phyloP scores from a whole-genome alignment of 2,113 vertebrate species.

The Oreochromis spilurus region DNA sequence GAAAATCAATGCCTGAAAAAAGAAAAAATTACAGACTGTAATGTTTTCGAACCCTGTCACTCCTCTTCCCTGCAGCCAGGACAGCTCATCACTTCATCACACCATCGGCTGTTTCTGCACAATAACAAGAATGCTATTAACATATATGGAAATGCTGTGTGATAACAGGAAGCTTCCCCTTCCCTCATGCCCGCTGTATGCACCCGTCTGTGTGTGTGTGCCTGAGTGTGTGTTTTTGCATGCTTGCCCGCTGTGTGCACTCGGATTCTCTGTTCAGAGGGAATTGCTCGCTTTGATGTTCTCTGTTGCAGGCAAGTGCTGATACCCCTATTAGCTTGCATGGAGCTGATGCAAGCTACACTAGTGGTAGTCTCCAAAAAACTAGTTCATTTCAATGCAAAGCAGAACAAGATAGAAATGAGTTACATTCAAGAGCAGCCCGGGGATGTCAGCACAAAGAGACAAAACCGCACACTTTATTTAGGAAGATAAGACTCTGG shows the following conservation, averaged over 20 bases:
- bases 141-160: slow-evolving; percentile 71
- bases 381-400: slow-evolving; percentile 21
- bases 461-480: slow-evolving; percentile 63
- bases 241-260: slow-evolving; percentile 67
- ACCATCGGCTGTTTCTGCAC: slow-evolving; percentile 51
- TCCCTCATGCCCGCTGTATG: slow-evolving; percentile 62
- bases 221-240: slow-evolving; percentile 20
- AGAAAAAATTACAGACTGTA: not conserved
- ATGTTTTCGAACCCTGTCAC: slow-evolving; percentile 21
- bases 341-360: slow-evolving; percentile 65
- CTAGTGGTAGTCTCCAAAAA: slow-evolving; percentile 33
- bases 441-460: slow-evolving; percentile 61
- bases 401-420: slow-evolving; percentile 36
- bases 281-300: slow-evolving; percentile 75
- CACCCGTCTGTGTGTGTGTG: slow-evolving; percentile 42
- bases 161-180: slow-evolving; percentile 54
- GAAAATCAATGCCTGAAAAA: not conserved
- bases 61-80: slow-evolving; percentile 40
- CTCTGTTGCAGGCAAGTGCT: slow-evolving; percentile 65
- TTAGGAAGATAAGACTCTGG: slow-evolving; percentile 63
- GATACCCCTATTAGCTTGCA: slow-evolving; percentile 73
- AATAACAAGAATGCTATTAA: slow-evolving; percentile 66
- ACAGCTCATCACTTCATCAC: slow-evolving; percentile 44
- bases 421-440: slow-evolving; percentile 55
- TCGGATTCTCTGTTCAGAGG: slow-evolving; percentile 62